A percentile compares a stretch with the other conserved stretches of the same genome.
Evolutionary conservation across 2,888 invertebrate species (phyloP).

Genomic region (Microchrysa polita): DNA sequence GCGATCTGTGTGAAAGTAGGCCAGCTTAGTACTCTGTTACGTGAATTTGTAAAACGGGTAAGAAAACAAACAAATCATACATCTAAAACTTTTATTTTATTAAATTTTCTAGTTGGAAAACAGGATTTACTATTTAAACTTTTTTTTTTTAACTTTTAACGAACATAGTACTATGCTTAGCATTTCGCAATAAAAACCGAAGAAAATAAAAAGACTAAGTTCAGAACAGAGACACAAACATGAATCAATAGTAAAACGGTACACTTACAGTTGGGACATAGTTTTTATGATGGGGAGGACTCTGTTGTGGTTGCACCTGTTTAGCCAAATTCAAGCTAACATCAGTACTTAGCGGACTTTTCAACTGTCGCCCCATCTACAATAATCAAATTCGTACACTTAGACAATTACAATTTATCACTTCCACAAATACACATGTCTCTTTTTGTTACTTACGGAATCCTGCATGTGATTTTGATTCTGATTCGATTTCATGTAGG

Average conservation of each 20-base stretch:
- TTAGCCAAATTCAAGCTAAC: constrained; percentile 63
- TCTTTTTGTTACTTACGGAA: constrained; percentile 60
- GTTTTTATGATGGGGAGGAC: constrained; percentile 64
- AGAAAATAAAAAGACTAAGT: too few species aligned
- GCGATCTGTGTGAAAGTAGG: too few species aligned
- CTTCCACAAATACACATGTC: neutral
- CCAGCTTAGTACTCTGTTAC: too few species aligned
- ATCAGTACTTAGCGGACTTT: constrained; percentile 63
- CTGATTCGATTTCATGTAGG: constrained; percentile 62
- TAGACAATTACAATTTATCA: neutral
- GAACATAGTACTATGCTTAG: too few species aligned
- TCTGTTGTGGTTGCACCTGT: constrained; percentile 64
- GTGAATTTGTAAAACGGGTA: too few species aligned
- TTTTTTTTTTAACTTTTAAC: too few species aligned
- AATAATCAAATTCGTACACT: neutral
- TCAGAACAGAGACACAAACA: too few species aligned
- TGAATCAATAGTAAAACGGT: neutral
- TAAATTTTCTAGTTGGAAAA: too few species aligned
- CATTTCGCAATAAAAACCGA: too few species aligned
- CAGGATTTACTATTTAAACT: too few species aligned
- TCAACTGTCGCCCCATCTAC: constrained; percentile 63
- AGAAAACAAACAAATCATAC: too few species aligned
- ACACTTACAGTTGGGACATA: constrained; percentile 62
- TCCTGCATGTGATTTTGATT: constrained; percentile 64
- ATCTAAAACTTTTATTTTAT: too few species aligned